phyloP scores from a whole-genome alignment of 2,113 vertebrate genomes.

The Archilochus colubris region DNA sequence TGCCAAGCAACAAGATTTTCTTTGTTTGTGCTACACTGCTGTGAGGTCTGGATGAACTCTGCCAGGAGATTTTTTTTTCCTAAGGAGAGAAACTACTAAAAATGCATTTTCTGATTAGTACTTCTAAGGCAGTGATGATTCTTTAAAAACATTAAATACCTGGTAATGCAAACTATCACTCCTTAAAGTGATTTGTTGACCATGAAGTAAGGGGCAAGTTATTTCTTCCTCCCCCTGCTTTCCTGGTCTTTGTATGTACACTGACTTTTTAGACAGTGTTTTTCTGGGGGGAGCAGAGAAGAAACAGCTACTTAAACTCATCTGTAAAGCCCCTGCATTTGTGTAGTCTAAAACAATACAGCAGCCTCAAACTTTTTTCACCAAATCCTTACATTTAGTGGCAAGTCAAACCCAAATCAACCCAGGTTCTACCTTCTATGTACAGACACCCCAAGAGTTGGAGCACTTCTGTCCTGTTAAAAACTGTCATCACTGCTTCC shows the following conservation, averaged over 20 bases:
- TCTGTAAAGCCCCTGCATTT: neutral
- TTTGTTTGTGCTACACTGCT: fast-evolving
- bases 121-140: neutral
- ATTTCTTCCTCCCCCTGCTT: neutral
- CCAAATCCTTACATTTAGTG: neutral
- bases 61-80: neutral
- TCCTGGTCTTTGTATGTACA: neutral
- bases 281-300: neutral
- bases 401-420: neutral
- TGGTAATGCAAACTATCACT: neutral
- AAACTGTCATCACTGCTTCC: neutral
- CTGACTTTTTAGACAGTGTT: neutral
- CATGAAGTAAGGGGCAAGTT: neutral
- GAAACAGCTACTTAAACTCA: neutral
- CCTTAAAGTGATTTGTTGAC: neutral
- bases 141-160: neutral
- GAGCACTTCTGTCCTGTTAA: neutral
- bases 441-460: neutral
- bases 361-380: neutral
- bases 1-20: neutral
- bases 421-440: neutral
- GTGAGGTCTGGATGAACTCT: neutral
- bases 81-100: neutral
- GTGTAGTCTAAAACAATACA: neutral
- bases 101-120: neutral